phyloP scores from a whole-genome alignment of 2,888 invertebrate genomes.

The Tetragonisca angustula region DNA sequence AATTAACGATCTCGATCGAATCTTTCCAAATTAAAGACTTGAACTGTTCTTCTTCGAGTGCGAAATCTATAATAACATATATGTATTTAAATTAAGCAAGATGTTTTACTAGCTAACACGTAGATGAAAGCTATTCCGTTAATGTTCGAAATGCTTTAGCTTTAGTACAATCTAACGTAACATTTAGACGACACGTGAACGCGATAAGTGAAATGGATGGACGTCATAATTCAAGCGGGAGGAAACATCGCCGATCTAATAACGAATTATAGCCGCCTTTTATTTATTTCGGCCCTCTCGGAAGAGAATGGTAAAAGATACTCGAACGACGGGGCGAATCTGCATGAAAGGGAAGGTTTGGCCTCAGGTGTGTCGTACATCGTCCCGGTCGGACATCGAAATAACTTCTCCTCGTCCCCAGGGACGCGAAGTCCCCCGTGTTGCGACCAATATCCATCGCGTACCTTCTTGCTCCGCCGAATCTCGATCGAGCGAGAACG shows the following conservation, averaged over 20 bases:
- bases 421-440: neutral
- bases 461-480: constrained; percentile 2
- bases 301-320: constrained; percentile 22
- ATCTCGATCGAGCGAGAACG: constrained; percentile 5
- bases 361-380: constrained; percentile 64
- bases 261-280: constrained; percentile 20
- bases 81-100: too few species aligned
- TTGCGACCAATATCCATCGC: constrained; percentile 21
- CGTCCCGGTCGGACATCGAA: constrained; percentile 52
- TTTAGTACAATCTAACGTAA: neutral
- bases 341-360: constrained; percentile 36
- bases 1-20: too few species aligned
- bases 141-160: too few species aligned
- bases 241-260: constrained; percentile 24
- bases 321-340: constrained; percentile 34
- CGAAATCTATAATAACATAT: too few species aligned
- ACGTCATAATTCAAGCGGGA: neutral
- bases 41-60: too few species aligned
- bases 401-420: constrained; percentile 56
- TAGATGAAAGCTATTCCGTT: too few species aligned
- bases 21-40: too few species aligned
- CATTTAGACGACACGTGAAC: neutral
- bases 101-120: too few species aligned
- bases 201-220: neutral
- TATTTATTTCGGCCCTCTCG: neutral